Base-by-base conservation (phyloP, 2,888 invertebrate species). In the Zelleria hepariella region DNA sequence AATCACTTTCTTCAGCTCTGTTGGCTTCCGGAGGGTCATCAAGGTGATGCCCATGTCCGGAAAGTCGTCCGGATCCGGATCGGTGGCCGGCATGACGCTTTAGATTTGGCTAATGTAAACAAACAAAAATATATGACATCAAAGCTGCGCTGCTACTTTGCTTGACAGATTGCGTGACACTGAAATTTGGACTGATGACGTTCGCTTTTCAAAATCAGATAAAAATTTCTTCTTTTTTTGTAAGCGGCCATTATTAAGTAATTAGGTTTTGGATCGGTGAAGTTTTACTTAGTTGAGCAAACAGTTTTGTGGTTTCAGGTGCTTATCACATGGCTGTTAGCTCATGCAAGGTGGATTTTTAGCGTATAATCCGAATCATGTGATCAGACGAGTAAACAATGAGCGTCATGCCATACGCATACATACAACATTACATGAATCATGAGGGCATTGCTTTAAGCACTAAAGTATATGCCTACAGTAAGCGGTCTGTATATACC, bases 1-100 rank as follows among this genome's bases (percentile, higher is more conserved):
- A 23, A 86, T 78, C 18, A 89, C 81, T 74, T 85, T 86, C 67
- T 84, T 84, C 66, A 89, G 63, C 15, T 84, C 81, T 0, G 87
- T 88, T 0, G 88, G 88, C 62, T 87, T 88, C 54, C 88, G 74
- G 26, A 88, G 69, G 1, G 83, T 86, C 79, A 89, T 69, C 63
- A 88, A 72, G 5, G 80, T 79, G 49, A 73, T 80, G 55, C 82
- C 77, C 5, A 85, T 70, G 27, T 84, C 74, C 5, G 69, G 60
- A 48, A 77, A 24, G 60, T 80, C 77, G 6, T 83, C 83, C 32
- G 75, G 5, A 5, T 66, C 72, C 1, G 71, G 59, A 0, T 77
- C 75, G 1, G n/a, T n/a, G n/a, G 72, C 68, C 2, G 63, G 25
- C 61, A 64, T 70, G 24, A 24, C 51, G 10, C 51, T 54, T 53